Evolutionary conservation across 30 jellyfish, hydroid and myxozoan species (phyloP).

Genomic region (Nemopilema nomurai): DNA sequence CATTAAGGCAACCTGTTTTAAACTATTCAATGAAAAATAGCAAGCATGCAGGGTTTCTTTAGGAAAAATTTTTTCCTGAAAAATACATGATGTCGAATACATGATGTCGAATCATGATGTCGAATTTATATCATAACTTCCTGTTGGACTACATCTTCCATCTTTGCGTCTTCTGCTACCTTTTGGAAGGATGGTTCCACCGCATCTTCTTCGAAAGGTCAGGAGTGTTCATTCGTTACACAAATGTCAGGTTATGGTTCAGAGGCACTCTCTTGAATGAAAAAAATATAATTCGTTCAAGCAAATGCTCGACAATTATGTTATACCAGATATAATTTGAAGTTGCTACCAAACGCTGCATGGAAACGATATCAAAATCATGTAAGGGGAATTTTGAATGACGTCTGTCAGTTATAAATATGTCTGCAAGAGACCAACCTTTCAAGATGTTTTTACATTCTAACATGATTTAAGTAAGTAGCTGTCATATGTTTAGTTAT

Average conservation of each 20-base stretch:
- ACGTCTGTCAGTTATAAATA: neutral
- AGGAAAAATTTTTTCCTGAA: neutral
- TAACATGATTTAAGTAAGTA: conserved; percentile 4
- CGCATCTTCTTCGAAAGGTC: neutral
- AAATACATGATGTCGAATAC: too few species aligned
- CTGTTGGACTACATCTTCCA: neutral
- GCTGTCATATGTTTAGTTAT: neutral
- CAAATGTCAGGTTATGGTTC: conserved; percentile 2
- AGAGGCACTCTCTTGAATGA: conserved; percentile 14
- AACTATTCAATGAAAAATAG: neutral
- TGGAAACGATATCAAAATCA: conserved; percentile 8
- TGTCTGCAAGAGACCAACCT: neutral
- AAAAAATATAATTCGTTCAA: conserved; percentile 1
- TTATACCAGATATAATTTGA: neutral
- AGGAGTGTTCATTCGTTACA: neutral
- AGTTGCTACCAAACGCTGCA: conserved; percentile 6
- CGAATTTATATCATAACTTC: too few species aligned
- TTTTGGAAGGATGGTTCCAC: conserved; percentile 9
- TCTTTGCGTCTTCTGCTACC: conserved; percentile 4
- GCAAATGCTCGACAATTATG: neutral
- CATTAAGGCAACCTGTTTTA: neutral
- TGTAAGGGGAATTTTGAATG: conserved; percentile 2
- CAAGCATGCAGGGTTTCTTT: neutral
- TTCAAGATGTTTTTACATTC: conserved; percentile 1
- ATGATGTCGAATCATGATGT: too few species aligned